These are phyloP conservation scores for Ophraella communa DNA, from an alignment of 2,888 invertebrate species.

Conservation along the genomic window DNA sequence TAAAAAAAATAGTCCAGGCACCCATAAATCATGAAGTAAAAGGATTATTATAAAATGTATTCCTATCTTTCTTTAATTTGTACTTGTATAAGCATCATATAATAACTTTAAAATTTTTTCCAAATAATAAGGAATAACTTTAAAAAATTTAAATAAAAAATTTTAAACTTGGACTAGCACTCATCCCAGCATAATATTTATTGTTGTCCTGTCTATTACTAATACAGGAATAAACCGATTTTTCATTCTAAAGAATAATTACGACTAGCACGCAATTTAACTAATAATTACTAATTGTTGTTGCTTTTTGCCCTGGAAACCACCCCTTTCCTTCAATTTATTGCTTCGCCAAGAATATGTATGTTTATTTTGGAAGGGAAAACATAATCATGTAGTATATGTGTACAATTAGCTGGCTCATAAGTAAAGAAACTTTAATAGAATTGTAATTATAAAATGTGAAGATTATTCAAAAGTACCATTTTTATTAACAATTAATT, in stretches of 20 bases:
- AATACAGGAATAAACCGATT: conserved; percentile 48
- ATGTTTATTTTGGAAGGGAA: conserved; percentile 12
- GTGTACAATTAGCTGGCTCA: neutral
- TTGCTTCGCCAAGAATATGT: conserved; percentile 35
- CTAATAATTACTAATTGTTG: conserved; percentile 56
- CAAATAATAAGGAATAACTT: too few relatives aligned
- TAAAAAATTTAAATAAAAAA: too few relatives aligned
- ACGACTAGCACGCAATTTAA: conserved; percentile 56
- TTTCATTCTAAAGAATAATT: conserved; percentile 53
- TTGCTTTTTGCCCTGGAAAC: conserved; percentile 37
- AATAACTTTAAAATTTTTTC: too few relatives aligned
- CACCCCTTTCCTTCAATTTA: conserved; percentile 47
- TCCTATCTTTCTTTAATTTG: too few relatives aligned
- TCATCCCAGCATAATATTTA: too few relatives aligned
- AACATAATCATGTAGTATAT: neutral
- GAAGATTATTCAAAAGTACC: too few relatives aligned
- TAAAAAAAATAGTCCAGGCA: neutral
- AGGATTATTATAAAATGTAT: too few relatives aligned
- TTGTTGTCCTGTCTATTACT: neutral
- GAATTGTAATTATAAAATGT: neutral
- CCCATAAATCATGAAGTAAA: neutral
- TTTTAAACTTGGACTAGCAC: too few relatives aligned
- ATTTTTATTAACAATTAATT: too few relatives aligned
- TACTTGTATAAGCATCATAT: too few relatives aligned
- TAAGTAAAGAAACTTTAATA: conserved; percentile 2